These are phyloP conservation scores for Drosophila ficusphila DNA, from an alignment of 1,140 invertebrate genomes.

Conservation along the genomic window DNA sequence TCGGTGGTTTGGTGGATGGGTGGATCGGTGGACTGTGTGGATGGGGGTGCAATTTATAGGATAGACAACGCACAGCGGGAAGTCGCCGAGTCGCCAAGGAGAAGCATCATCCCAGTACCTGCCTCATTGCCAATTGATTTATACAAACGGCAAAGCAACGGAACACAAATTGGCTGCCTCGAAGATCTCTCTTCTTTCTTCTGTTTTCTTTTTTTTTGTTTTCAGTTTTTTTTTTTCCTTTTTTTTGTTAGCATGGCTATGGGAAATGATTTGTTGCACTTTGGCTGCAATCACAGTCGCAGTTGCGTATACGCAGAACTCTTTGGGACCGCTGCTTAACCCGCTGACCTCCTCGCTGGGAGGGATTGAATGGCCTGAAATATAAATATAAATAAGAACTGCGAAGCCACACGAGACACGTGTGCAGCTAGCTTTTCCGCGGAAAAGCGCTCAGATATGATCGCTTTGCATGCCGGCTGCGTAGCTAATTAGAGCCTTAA, in stretches of 20 bases:
- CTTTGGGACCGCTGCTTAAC: constrained; percentile 61
- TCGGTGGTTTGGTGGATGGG: not conserved
- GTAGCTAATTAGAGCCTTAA: constrained; percentile 81
- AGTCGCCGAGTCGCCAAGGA: constrained; percentile 49
- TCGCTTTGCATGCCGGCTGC: constrained; percentile 72
- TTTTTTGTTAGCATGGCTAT: not conserved
- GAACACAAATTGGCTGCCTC: constrained; percentile 79
- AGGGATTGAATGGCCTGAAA: constrained; percentile 32
- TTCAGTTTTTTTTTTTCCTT: not conserved
- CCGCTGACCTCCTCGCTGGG: constrained; percentile 62
- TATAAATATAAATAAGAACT: not conserved
- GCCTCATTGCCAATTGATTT: constrained; percentile 74
- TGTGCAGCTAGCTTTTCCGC: constrained; percentile 16
- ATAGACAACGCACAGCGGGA: constrained; percentile 79
- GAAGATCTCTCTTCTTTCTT: constrained; percentile 36
- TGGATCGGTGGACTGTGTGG: no score
- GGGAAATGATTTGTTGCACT: constrained; percentile 76
- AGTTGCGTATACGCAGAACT: constrained; percentile 68
- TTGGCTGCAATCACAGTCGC: constrained; percentile 59
- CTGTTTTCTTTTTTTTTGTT: not conserved
- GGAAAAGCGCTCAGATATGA: constrained; percentile 19
- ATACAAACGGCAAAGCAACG: constrained; percentile 82
- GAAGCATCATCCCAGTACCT: constrained; percentile 22
- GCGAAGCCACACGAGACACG: constrained; percentile 1
- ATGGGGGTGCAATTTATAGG: constrained; percentile 70